phyloP scores from a whole-genome alignment of 2,113 vertebrate genomes.

The Perca flavescens region DNA sequence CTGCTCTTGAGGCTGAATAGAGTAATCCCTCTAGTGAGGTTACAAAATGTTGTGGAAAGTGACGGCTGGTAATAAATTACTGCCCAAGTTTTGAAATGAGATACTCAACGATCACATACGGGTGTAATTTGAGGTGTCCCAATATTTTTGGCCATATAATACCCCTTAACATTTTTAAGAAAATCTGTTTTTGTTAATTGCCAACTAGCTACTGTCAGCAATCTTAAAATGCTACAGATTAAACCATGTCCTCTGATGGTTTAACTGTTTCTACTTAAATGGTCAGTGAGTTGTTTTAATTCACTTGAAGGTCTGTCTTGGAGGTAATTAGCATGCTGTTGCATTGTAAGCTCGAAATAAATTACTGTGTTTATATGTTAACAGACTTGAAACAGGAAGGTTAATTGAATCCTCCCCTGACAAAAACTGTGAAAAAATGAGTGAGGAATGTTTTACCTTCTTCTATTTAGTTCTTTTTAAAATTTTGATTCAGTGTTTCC shows the following conservation, averaged over 20 bases:
- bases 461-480: not conserved
- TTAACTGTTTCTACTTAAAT: constrained; percentile 1
- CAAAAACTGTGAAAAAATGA: not conserved
- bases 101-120: not conserved
- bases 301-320: not conserved
- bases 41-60: not conserved
- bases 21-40: not conserved
- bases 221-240: not conserved
- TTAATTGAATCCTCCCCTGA: not conserved
- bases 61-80: not conserved
- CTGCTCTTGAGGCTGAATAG: not conserved
- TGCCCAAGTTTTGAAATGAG: not conserved
- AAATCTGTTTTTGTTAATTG: not conserved
- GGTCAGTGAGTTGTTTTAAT: not conserved
- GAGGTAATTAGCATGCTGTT: constrained; percentile 4
- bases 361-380: constrained; percentile 2
- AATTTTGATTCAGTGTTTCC: not conserved
- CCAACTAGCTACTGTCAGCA: not conserved
- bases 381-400: not conserved
- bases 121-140: not conserved
- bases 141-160: not conserved
- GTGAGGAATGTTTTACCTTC: not conserved
- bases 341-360: not conserved
- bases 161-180: not conserved
- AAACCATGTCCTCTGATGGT: not conserved